Evolutionary conservation across 1,140 invertebrate genomes (phyloP).

Genomic region (Holcopasites calliopsidis): DNA sequence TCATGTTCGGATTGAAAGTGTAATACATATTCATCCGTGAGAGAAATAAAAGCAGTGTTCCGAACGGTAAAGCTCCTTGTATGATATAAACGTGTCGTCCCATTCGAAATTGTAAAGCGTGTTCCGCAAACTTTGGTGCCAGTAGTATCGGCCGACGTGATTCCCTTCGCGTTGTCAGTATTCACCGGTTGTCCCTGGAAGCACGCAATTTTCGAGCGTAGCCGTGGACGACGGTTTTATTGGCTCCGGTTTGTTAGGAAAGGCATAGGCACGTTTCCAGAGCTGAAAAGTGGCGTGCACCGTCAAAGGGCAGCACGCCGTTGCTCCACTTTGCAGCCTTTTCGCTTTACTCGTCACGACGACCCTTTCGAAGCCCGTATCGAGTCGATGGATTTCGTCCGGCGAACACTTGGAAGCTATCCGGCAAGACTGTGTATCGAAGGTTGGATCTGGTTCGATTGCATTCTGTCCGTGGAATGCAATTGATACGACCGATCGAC

Average conservation of each 20-base stretch:
- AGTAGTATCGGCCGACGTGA: too few relatives aligned
- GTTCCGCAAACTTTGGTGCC: too few relatives aligned
- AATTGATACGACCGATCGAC: constrained; percentile 15
- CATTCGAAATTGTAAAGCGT: too few relatives aligned
- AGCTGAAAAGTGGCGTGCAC: not conserved
- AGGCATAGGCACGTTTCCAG: not conserved
- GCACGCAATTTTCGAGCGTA: not conserved
- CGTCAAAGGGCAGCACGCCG: constrained; percentile 14
- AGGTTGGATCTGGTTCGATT: constrained; percentile 19
- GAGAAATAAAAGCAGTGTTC: too few relatives aligned
- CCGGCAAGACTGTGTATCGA: not conserved
- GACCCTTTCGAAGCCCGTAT: not conserved
- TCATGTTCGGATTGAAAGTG: too few relatives aligned
- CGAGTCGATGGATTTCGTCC: constrained; percentile 19
- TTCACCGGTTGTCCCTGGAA: too few relatives aligned
- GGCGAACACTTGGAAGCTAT: too few relatives aligned
- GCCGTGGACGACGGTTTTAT: not conserved
- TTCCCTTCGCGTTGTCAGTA: too few relatives aligned
- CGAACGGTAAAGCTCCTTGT: too few relatives aligned
- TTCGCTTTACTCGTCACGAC: not conserved
- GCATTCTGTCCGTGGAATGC: constrained; percentile 39
- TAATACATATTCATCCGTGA: too few relatives aligned
- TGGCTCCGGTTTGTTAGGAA: not conserved
- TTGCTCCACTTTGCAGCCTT: constrained; percentile 12
- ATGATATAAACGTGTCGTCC: too few relatives aligned